These are phyloP conservation scores for Enteromius mattozi DNA, from an alignment of 2,797 vertebrate genomes.

Conservation along the genomic window DNA sequence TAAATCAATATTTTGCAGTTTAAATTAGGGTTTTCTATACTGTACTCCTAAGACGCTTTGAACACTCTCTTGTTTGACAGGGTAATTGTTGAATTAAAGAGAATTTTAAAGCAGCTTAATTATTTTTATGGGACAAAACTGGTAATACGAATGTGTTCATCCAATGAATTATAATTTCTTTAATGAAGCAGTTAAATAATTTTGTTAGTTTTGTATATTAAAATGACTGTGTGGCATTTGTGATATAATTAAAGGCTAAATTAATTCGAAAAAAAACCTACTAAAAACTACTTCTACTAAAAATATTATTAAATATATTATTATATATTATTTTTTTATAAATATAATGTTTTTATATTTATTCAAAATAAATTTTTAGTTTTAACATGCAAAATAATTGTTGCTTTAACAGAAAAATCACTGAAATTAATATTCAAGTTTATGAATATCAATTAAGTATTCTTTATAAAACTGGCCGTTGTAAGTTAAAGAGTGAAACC, in stretches of 20 bases:
- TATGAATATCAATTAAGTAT: not conserved
- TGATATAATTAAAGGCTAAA: not conserved
- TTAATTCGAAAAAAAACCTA: no score
- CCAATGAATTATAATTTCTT: not conserved
- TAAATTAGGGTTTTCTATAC: constrained; percentile 10
- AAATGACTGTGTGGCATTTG: not conserved
- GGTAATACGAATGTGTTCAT: constrained; percentile 14
- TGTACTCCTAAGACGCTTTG: not conserved
- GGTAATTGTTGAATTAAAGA: constrained; percentile 21
- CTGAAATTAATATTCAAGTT: not conserved
- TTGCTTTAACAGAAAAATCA: not conserved
- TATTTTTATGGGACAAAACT: constrained; percentile 13
- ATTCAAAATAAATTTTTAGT: not conserved
- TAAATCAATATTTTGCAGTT: constrained; percentile 36
- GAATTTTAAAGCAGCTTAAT: constrained; percentile 11
- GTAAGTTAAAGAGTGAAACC: not conserved
- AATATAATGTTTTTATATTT: no score
- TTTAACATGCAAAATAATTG: not conserved
- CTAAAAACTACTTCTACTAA: no score
- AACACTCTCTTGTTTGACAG: not conserved
- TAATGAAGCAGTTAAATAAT: not conserved
- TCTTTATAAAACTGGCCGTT: not conserved
- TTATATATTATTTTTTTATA: no score
- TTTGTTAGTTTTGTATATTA: not conserved
- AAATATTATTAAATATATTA: no score